Evolutionary conservation across 1,140 invertebrate genomes (phyloP).

Genomic region (Bombus pascuorum): DNA sequence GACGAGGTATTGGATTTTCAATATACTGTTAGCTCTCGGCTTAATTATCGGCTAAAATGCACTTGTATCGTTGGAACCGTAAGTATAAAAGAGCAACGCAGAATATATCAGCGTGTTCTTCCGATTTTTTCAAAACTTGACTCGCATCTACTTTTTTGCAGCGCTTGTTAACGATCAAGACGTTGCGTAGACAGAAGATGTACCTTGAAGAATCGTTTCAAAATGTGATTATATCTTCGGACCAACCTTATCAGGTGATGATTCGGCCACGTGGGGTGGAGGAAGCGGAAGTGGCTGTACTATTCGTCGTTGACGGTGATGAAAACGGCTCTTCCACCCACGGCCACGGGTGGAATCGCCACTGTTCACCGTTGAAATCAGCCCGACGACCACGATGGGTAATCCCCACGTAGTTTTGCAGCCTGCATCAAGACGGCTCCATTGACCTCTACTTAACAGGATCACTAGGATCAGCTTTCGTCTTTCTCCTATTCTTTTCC

Average conservation of each 20-base stretch:
- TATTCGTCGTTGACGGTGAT: conserved; percentile 55
- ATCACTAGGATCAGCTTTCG: conserved; percentile 28
- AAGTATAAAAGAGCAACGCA: too few species aligned
- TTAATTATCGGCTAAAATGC: too few species aligned
- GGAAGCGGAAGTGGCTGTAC: conserved; percentile 72
- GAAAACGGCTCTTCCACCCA: conserved; percentile 58
- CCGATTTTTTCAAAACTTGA: too few species aligned
- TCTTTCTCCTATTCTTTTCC: conserved; percentile 1
- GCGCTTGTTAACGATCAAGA: too few species aligned
- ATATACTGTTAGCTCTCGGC: too few species aligned
- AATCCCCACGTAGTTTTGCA: conserved; percentile 65
- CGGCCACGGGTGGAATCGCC: conserved; percentile 58
- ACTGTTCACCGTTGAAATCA: conserved; percentile 70
- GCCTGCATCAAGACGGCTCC: conserved; percentile 72
- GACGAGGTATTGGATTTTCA: too few species aligned
- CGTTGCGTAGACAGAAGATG: too few species aligned
- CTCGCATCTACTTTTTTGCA: too few species aligned
- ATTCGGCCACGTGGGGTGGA: conserved; percentile 79
- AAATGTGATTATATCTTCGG: too few species aligned
- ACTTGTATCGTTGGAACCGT: too few species aligned
- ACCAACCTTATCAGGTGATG: conserved; percentile 78
- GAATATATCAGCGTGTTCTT: too few species aligned
- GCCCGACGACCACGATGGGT: conserved; percentile 63
- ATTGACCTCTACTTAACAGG: conserved; percentile 63
- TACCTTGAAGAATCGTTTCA: too few species aligned